Conservation (phyloP, 2,888 invertebrate species). For the Rugalucina vietnamica region DNA sequence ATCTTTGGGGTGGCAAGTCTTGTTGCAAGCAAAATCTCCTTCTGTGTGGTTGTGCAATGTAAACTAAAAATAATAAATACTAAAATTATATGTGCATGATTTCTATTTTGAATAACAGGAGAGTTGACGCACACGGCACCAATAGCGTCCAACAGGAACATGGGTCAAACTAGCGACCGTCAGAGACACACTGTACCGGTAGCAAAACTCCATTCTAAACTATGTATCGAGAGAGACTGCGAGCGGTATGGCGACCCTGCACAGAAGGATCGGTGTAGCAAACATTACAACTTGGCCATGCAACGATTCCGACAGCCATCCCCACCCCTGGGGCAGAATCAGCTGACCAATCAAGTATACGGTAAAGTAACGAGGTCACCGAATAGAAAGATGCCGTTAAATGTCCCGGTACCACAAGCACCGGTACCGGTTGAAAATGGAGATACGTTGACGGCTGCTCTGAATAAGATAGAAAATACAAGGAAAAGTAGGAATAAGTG, state of each 20-base stretch:
- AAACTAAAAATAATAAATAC: no score
- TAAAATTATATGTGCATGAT: no score
- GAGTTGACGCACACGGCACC: conserved; percentile 1
- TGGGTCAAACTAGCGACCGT: neutral
- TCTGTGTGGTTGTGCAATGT: no score
- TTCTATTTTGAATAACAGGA: neutral
- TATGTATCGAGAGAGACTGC: conserved; percentile 61
- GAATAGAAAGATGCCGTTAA: neutral
- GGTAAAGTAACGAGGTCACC: neutral
- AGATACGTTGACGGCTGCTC: conserved; percentile 35
- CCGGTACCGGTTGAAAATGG: neutral
- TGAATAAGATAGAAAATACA: conserved; percentile 56
- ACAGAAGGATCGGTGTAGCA: conserved; percentile 58
- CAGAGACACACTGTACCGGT: neutral
- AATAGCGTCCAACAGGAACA: neutral
- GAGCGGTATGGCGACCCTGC: conserved; percentile 64
- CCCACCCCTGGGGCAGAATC: neutral
- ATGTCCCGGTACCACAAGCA: neutral
- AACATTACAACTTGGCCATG: conserved; percentile 52
- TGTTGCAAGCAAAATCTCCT: no score
- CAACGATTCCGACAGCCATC: conserved; percentile 16
- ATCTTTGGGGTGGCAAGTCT: no score
- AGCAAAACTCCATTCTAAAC: conserved; percentile 2
- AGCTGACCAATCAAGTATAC: no score
- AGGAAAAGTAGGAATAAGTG: conserved; percentile 54